These are phyloP conservation scores for Neomorphus geoffroyi DNA, from an alignment of 2,797 vertebrate genomes.

Conservation along the genomic window DNA sequence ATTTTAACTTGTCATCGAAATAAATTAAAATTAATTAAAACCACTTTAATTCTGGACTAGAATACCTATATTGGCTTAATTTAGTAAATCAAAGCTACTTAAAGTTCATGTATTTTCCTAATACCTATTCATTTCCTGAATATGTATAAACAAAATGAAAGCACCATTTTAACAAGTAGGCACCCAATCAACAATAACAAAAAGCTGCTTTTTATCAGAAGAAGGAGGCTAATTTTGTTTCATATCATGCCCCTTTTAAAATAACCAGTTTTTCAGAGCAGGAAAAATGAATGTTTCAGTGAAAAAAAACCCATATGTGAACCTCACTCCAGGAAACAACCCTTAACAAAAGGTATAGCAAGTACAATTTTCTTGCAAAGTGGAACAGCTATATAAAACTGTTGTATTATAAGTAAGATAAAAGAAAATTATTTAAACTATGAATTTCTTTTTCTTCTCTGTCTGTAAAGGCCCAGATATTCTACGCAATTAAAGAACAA, in stretches of 20 bases:
- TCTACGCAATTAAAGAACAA: slow-evolving; percentile 75
- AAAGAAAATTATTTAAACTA: not conserved
- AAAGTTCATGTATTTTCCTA: not conserved
- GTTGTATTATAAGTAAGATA: not conserved
- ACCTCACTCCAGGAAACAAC: not conserved
- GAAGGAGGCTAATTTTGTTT: not conserved
- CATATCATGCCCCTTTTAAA: fast-evolving
- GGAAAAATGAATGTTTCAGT: not conserved
- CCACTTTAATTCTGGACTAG: not conserved
- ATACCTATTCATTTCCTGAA: not conserved
- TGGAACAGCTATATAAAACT: not conserved
- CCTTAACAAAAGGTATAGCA: not conserved
- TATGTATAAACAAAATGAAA: not conserved
- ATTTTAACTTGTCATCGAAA: not conserved
- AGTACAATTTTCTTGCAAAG: not conserved
- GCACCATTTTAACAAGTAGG: not conserved
- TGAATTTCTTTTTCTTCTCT: not conserved
- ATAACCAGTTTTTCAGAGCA: not conserved
- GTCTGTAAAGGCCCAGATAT: slow-evolving; percentile 79
- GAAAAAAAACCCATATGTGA: not conserved
- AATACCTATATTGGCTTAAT: not conserved
- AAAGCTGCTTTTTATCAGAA: not conserved
- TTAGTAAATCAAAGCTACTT: not conserved
- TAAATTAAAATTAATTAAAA: not conserved
- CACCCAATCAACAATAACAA: not conserved